Evolutionary conservation across 2,888 invertebrate genomes (phyloP).

Genomic region (Lepas anatifera): DNA sequence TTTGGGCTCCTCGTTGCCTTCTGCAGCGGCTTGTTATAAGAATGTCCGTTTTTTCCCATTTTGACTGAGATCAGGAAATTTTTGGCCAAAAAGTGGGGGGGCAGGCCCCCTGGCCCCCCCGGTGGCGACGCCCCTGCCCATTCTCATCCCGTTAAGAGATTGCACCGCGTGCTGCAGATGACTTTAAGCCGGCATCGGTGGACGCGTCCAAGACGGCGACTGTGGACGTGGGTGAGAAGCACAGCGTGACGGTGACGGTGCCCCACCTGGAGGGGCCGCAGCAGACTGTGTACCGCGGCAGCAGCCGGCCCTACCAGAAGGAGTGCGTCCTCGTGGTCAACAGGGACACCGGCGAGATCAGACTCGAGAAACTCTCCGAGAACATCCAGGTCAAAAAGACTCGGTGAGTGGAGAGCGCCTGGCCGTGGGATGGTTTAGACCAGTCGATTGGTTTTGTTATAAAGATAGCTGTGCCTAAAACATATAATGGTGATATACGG

Average conservation of each 20-base stretch:
- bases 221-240: slow-evolving; percentile 61
- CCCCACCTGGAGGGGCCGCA: slow-evolving; percentile 76
- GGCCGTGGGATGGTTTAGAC: neutral
- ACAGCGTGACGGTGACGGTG: slow-evolving; percentile 75
- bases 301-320: slow-evolving; percentile 77
- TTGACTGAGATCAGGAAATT: neutral
- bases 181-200: slow-evolving; percentile 96
- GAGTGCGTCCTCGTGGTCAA: slow-evolving; percentile 94
- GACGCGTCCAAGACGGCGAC: slow-evolving; percentile 82
- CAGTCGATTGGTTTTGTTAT: no score
- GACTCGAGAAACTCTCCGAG: slow-evolving; percentile 77
- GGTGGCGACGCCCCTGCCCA: neutral
- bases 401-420: slow-evolving; percentile 17
- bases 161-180: slow-evolving; percentile 42
- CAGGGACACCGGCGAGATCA: slow-evolving; percentile 81
- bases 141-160: neutral
- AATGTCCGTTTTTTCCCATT: neutral
- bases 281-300: slow-evolving; percentile 89
- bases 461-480: no score
- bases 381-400: slow-evolving; percentile 90
- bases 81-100: no score
- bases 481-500: no score
- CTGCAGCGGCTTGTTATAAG: neutral
- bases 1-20: neutral
- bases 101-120: no score